A percentile compares a stretch with the other conserved stretches of the same genome.
Conservation (phyloP, 92 coral and sea anemone species). For the Montipora capitata region DNA sequence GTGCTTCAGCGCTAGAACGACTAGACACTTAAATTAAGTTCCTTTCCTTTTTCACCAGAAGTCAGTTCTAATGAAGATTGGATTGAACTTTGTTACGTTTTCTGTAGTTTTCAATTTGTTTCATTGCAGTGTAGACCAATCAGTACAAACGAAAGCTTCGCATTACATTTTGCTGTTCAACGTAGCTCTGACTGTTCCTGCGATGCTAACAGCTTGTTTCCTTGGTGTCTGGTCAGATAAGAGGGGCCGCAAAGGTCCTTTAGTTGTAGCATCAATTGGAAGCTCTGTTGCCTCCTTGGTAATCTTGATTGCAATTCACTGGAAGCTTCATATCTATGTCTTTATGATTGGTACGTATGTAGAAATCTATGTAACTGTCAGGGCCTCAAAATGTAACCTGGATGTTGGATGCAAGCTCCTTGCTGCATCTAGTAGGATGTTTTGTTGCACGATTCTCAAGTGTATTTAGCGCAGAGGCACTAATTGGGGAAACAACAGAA, state of each 20-base stretch:
- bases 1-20: no score
- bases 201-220: conserved; percentile 83
- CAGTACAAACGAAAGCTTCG: conserved; percentile 83
- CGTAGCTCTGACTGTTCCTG: conserved; percentile 89
- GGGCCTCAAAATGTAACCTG: no score
- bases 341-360: conserved; percentile 81
- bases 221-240: conserved; percentile 94
- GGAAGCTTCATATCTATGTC: conserved; percentile 79
- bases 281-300: conserved; percentile 76
- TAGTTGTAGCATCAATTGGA: conserved; percentile 78
- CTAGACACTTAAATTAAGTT: no score
- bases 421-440: no score
- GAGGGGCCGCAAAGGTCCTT: conserved; percentile 87
- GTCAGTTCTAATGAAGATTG: not conserved
- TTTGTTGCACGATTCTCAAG: no score
- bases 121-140: conserved; percentile 59
- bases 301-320: conserved; percentile 75
- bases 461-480: no score
- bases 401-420: no score
- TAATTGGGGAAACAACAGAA: no score
- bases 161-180: conserved; percentile 77
- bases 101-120: not conserved
- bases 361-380: not conserved
- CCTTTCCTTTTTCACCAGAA: no score
- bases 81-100: not conserved